These are phyloP conservation scores for Gerris lacustris DNA, from an alignment of 2,888 invertebrate genomes.

Conservation along the genomic window DNA sequence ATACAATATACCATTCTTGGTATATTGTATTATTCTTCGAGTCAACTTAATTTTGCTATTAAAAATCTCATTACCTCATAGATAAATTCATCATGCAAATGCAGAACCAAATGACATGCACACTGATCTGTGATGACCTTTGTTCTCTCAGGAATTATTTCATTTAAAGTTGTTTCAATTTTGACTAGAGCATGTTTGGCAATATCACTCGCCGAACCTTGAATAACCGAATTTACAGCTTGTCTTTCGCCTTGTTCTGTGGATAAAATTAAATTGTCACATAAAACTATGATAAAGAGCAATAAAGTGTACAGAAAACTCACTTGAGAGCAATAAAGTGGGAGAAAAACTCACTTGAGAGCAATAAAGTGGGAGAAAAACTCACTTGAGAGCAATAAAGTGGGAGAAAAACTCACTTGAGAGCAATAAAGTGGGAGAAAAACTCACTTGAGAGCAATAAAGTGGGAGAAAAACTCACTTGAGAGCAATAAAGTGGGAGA, in stretches of 20 bases:
- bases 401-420: constrained; percentile 45
- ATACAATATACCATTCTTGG: too few relatives aligned
- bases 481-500: too few relatives aligned
- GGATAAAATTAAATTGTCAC: constrained; percentile 22
- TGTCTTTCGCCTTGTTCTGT: constrained; percentile 82
- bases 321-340: too few relatives aligned
- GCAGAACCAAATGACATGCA: constrained; percentile 60
- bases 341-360: constrained; percentile 45
- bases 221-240: constrained; percentile 88
- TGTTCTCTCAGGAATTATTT: constrained; percentile 36
- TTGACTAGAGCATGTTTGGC: constrained; percentile 79
- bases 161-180: constrained; percentile 49
- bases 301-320: constrained; percentile 30
- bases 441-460: constrained; percentile 52
- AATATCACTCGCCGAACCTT: constrained; percentile 94
- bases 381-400: constrained; percentile 56
- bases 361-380: too few relatives aligned
- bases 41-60: too few relatives aligned
- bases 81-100: constrained; percentile 92
- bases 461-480: constrained; percentile 43
- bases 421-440: too few relatives aligned
- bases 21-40: too few relatives aligned
- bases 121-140: constrained; percentile 13
- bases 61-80: constrained; percentile 52
- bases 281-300: background rate